Conservation (phyloP, 2,888 invertebrate species). For the Halocaridina rubra region DNA sequence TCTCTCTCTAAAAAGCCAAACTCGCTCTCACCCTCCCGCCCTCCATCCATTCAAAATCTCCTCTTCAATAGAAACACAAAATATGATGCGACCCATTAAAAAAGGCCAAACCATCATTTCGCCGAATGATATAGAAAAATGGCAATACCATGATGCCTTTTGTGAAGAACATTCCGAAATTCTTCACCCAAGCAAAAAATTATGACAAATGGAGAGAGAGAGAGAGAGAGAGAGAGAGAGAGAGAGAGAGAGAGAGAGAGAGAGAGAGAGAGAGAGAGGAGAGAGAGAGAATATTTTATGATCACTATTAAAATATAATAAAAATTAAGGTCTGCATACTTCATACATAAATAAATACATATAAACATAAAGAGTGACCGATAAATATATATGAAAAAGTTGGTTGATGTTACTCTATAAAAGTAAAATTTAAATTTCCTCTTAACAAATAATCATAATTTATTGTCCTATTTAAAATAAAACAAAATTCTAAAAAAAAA, state of each 20-base stretch:
- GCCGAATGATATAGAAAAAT: slow-evolving; percentile 13
- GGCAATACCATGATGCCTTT: neutral
- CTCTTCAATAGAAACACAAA: slow-evolving; percentile 27
- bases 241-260: slow-evolving; percentile 15
- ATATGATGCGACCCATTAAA: slow-evolving; percentile 14
- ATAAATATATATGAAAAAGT: too few species aligned
- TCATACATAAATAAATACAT: too few species aligned
- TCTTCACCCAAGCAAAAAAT: neutral
- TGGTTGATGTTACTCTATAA: too few species aligned
- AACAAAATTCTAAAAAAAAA: too few species aligned
- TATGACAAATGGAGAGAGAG: neutral
- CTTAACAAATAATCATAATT: too few species aligned
- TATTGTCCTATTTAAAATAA: too few species aligned
- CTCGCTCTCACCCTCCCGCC: neutral
- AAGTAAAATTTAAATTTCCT: too few species aligned
- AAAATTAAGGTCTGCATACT: too few species aligned
- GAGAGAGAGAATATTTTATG: neutral
- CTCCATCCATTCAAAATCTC: neutral
- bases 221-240: slow-evolving; percentile 29
- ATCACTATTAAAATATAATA: too few species aligned
- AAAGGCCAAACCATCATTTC: neutral
- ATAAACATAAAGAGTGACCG: too few species aligned
- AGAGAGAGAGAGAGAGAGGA: slow-evolving; percentile 7
- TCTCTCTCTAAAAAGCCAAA: neutral
- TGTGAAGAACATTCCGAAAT: neutral